Conservation (phyloP, 2,113 vertebrate species). For the Dicerorhinus sumatrensis region DNA sequence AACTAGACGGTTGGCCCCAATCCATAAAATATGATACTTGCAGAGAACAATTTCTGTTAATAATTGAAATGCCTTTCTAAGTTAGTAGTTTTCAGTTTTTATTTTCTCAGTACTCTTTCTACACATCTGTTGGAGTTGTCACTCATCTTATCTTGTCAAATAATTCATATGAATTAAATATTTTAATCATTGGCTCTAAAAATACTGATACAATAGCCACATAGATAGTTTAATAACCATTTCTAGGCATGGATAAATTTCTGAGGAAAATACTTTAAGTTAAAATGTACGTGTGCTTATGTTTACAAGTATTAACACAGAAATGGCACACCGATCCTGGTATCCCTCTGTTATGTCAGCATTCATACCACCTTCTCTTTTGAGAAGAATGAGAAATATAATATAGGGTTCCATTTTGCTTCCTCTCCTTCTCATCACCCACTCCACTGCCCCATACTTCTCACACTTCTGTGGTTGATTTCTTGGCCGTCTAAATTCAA, state of each 20-base stretch:
- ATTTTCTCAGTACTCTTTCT: background rate
- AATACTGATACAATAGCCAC: background rate
- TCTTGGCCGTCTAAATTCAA: background rate
- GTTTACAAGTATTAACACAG: background rate
- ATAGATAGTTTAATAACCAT: background rate
- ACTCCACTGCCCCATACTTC: rapidly evolving
- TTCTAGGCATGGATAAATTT: background rate
- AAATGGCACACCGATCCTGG: rapidly evolving
- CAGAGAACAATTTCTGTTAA: background rate
- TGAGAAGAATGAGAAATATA: rapidly evolving
- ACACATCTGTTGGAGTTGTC: background rate
- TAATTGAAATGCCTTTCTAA: background rate
- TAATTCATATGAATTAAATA: background rate
- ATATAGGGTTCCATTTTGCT: rapidly evolving
- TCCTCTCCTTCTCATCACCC: background rate
- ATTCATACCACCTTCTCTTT: background rate
- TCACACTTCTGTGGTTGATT: too few relatives aligned
- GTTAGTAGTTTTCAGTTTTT: background rate
- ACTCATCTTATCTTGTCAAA: background rate
- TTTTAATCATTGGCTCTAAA: background rate
- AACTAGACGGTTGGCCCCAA: background rate
- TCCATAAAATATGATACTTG: background rate
- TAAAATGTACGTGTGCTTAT: background rate
- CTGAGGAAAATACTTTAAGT: background rate
- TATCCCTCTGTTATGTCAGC: background rate